phyloP scores from a whole-genome alignment of 92 coral and sea anemone genomes.

The Pocillopora meandrina region DNA sequence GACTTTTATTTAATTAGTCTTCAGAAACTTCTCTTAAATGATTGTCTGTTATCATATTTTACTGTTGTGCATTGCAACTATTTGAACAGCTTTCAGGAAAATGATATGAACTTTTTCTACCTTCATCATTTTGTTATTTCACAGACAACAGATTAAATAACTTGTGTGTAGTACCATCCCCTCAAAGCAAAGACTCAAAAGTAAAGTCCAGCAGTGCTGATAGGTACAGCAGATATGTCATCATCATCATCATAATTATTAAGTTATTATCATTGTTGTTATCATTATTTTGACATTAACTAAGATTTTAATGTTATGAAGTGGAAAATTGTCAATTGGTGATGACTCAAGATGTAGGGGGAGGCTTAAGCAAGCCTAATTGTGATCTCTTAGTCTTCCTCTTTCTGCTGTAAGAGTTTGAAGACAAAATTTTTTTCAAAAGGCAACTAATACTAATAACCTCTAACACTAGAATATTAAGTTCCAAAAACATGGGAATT shows the following conservation, averaged over 20 bases:
- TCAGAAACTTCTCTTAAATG: too few relatives aligned
- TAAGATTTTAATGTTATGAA: neutral
- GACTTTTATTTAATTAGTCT: too few relatives aligned
- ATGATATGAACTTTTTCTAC: neutral
- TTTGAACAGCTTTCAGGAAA: neutral
- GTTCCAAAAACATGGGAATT: too few relatives aligned
- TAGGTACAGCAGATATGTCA: neutral
- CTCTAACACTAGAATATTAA: too few relatives aligned
- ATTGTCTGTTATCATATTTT: too few relatives aligned
- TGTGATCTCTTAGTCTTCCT: too few relatives aligned
- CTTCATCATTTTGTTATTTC: neutral
- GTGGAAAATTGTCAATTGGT: too few relatives aligned
- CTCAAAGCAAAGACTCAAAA: neutral
- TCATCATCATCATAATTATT: neutral
- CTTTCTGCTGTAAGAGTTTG: too few relatives aligned
- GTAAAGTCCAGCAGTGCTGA: slow-evolving; percentile 1
- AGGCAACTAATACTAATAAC: too few relatives aligned
- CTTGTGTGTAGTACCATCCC: slow-evolving; percentile 53
- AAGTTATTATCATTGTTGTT: neutral
- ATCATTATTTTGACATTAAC: neutral
- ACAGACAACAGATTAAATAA: slow-evolving; percentile 77
- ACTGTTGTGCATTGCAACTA: neutral
- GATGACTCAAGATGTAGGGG: too few relatives aligned
- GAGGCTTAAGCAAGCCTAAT: too few relatives aligned
- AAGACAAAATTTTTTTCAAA: too few relatives aligned